Evolutionary conservation across 2,797 vertebrate species (phyloP).

Genomic region (Cossypha caffra): DNA sequence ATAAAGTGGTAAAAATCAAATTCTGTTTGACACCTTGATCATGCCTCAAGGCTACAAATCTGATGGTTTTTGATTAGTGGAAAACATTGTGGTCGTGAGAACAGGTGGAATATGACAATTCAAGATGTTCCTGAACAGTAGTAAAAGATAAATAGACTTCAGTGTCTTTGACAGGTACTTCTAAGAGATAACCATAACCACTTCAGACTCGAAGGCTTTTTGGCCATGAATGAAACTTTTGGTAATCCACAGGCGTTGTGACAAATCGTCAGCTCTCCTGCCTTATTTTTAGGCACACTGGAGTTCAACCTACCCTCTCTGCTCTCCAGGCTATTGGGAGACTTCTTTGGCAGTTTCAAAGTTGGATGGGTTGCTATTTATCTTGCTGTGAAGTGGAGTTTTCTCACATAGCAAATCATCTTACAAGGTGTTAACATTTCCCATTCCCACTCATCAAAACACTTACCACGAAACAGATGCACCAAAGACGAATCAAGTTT

Average conservation of each 20-base stretch:
- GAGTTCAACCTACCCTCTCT: neutral
- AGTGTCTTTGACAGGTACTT: conserved; percentile 34
- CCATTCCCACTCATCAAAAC: conserved; percentile 46
- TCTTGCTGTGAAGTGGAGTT: conserved; percentile 22
- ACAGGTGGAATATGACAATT: conserved; percentile 56
- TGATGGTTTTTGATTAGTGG: conserved; percentile 54
- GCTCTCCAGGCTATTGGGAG: neutral
- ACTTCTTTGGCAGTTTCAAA: neutral
- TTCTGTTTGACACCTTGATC: conserved; percentile 65
- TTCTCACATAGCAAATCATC: conserved; percentile 43
- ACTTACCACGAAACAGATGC: conserved; percentile 57
- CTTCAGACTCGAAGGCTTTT: neutral
- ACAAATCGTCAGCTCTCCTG: neutral
- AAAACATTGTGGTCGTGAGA: conserved; percentile 37
- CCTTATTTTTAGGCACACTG: neutral
- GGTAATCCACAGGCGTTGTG: neutral
- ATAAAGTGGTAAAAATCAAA: conserved; percentile 57
- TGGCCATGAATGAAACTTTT: neutral
- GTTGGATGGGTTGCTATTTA: conserved; percentile 9
- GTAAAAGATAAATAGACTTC: conserved; percentile 28
- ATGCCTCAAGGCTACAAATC: conserved; percentile 52
- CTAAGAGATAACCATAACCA: conserved; percentile 2
- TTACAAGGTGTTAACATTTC: conserved; percentile 39
- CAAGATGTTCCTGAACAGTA: conserved; percentile 32
- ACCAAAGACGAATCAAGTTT: neutral